Conservation (phyloP, 2,113 vertebrate species). For the Lasiurus borealis region DNA sequence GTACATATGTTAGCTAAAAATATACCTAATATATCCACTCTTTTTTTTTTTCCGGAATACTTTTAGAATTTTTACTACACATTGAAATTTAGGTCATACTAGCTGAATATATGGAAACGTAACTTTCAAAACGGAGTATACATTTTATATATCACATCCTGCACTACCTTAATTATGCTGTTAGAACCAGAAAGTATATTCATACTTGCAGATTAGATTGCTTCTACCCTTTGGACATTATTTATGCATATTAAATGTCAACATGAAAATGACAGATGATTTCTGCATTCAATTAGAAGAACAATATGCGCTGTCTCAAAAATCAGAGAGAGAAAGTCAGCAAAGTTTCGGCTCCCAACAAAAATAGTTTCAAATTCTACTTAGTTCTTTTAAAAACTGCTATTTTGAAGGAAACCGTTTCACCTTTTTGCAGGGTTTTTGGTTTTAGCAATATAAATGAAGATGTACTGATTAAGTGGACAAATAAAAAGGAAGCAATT, state of each 20-base stretch:
- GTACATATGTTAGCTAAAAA: neutral
- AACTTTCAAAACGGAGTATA: slow-evolving; percentile 13
- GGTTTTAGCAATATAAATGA: neutral
- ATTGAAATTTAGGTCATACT: neutral
- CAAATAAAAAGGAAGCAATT: slow-evolving; percentile 45
- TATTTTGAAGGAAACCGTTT: slow-evolving; percentile 45
- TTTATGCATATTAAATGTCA: slow-evolving; percentile 68
- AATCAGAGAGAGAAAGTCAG: neutral
- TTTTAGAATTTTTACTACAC: neutral
- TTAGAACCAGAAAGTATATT: neutral
- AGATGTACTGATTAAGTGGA: neutral
- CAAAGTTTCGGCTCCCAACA: slow-evolving; percentile 26
- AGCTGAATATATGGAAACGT: neutral
- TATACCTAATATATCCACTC: neutral
- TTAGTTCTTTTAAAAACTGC: neutral
- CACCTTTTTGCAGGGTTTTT: neutral
- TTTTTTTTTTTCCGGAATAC: neutral
- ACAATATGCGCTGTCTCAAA: slow-evolving; percentile 41
- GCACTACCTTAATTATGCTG: neutral
- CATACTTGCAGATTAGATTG: slow-evolving; percentile 58
- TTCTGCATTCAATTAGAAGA: slow-evolving; percentile 62
- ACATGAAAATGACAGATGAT: slow-evolving; percentile 57
- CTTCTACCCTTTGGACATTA: slow-evolving; percentile 11
- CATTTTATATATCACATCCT: neutral
- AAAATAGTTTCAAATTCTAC: neutral